Percentiles rank a stretch among this genome's conserved stretches.
Evolutionary conservation across 2,113 vertebrate genomes (phyloP).

Genomic region (Platycercus adscitus): DNA sequence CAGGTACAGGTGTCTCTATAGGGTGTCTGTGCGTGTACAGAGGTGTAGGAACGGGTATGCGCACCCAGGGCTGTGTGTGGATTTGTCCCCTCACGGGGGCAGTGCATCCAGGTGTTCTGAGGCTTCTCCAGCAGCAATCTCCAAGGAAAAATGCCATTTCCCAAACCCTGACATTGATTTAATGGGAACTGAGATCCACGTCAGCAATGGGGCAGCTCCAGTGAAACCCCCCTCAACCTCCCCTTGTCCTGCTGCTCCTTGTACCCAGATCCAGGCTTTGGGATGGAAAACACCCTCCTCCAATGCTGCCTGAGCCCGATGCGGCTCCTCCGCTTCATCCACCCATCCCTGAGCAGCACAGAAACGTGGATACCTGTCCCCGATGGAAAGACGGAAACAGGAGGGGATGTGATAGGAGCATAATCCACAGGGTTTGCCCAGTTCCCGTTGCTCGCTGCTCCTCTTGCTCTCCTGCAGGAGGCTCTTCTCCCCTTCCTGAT

Average conservation of each 20-base stretch:
- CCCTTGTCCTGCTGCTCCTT: not conserved
- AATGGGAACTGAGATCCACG: not conserved
- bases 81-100: not conserved
- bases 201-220: not conserved
- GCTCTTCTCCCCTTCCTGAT: not conserved
- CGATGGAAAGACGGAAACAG: not conserved
- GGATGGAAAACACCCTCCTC: not conserved
- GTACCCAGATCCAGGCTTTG: not conserved
- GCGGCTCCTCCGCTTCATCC: not conserved
- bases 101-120: not conserved
- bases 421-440: not conserved
- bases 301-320: fast-evolving
- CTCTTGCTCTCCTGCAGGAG: not conserved
- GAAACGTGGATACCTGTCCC: not conserved
- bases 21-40: not conserved
- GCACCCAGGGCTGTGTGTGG: no score
- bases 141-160: fast-evolving
- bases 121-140: not conserved
- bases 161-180: fast-evolving
- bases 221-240: not conserved
- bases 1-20: not conserved
- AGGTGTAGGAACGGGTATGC: not conserved
- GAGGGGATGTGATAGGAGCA: not conserved
- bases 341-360: fast-evolving
- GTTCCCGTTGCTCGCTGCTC: not conserved